phyloP scores from a whole-genome alignment of 2,113 vertebrate genomes.

The Clinocottus analis region DNA sequence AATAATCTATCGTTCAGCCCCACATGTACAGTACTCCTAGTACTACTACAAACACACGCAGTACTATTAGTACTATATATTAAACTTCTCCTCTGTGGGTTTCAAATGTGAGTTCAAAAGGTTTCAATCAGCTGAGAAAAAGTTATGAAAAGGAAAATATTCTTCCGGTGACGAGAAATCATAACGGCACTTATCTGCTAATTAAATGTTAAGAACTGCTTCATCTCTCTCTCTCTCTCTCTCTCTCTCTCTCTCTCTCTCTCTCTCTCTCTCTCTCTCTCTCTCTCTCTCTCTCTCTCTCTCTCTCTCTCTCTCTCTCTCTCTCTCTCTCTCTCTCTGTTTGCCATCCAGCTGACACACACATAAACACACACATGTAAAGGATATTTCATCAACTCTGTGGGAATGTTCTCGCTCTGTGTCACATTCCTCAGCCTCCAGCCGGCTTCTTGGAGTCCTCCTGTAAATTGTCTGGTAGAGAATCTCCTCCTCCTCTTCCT shows the following conservation, averaged over 20 bases:
- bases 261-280: neutral
- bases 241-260: too few species aligned
- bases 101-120: neutral
- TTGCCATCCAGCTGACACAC: neutral
- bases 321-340: neutral
- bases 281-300: neutral
- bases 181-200: neutral
- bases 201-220: neutral
- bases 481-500: conserved; percentile 26
- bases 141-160: neutral
- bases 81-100: neutral
- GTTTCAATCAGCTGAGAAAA: neutral
- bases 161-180: neutral
- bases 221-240: neutral
- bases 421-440: conserved; percentile 78
- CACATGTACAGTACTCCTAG: too few species aligned
- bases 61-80: too few species aligned
- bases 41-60: too few species aligned
- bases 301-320: neutral
- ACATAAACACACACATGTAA: neutral
- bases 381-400: conserved; percentile 32
- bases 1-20: too few species aligned
- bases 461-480: conserved; percentile 71
- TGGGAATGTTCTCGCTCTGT: conserved; percentile 72
- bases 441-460: conserved; percentile 62